Conservation (phyloP, 1,140 invertebrate genomes). For the Micrasema longulum region DNA sequence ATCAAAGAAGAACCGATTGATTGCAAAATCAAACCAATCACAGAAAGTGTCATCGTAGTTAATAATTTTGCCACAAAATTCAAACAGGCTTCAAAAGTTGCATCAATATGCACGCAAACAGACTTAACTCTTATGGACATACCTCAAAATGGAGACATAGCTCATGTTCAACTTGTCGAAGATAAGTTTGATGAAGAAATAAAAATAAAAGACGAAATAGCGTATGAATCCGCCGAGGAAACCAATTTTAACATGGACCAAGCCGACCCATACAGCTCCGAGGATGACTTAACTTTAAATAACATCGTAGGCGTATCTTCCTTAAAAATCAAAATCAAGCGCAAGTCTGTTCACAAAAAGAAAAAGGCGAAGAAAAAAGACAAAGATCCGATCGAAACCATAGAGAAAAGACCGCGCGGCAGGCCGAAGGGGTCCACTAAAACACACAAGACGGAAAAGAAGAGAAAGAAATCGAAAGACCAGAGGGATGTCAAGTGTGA, state of each 20-base stretch:
- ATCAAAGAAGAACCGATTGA: conserved; percentile 49
- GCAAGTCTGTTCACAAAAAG: conserved; percentile 37
- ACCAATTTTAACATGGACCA: neutral
- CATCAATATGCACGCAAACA: conserved; percentile 48
- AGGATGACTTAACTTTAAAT: conserved; percentile 48
- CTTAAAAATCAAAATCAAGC: conserved; percentile 46
- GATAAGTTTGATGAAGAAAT: conserved; percentile 13
- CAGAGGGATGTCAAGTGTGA: conserved; percentile 30
- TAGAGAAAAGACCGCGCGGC: conserved; percentile 14
- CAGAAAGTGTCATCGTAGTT: conserved; percentile 10
- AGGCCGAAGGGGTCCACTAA: conserved; percentile 48
- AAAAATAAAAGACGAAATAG: conserved; percentile 32
- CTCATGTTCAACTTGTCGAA: conserved; percentile 14
- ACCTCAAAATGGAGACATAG: conserved; percentile 11
- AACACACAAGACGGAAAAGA: too few relatives aligned
- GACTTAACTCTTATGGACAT: conserved; percentile 19
- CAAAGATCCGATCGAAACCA: neutral
- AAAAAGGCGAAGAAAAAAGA: conserved; percentile 50
- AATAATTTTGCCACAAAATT: conserved; percentile 11
- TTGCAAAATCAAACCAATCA: neutral
- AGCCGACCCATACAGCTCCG: conserved; percentile 45
- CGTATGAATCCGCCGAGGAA: conserved; percentile 5
- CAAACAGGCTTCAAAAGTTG: neutral
- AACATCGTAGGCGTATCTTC: conserved; percentile 41
- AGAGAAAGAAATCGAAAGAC: conserved; percentile 43